Evolutionary conservation across 2,797 vertebrate genomes (phyloP).

Genomic region (Meda fulgida): DNA sequence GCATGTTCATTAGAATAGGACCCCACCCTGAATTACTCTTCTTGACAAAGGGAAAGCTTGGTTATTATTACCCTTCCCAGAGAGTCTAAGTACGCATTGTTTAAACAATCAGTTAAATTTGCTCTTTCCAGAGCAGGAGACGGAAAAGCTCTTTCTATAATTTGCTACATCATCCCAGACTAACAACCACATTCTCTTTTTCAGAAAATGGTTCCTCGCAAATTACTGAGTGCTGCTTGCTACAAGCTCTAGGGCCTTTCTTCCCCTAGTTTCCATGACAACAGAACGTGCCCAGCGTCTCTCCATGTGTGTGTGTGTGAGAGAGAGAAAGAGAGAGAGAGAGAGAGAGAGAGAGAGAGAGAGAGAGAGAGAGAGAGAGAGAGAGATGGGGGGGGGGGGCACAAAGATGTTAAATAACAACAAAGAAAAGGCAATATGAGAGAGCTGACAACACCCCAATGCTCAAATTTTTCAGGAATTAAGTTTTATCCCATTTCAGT

Average conservation of each 20-base stretch:
- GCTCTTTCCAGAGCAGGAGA: conserved; percentile 10
- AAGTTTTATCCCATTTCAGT: conserved; percentile 9
- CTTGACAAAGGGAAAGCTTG: conserved; percentile 9
- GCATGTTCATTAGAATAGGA: conserved; percentile 17
- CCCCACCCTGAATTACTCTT: conserved; percentile 37
- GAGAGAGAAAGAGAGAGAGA: conserved; percentile 65
- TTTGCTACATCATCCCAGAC: conserved; percentile 55
- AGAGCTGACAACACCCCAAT: conserved; percentile 40
- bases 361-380: neutral
- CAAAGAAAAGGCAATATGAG: neutral
- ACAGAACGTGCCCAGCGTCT: conserved; percentile 75
- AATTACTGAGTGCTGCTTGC: conserved; percentile 77
- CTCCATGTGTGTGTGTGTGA: conserved; percentile 44
- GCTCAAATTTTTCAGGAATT: conserved; percentile 8
- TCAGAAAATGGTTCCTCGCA: conserved; percentile 77
- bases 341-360: neutral
- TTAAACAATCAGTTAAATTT: conserved; percentile 19
- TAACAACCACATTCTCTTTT: conserved; percentile 64
- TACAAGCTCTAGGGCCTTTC: conserved; percentile 76
- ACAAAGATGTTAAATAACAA: conserved; percentile 28
- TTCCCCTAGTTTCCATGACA: conserved; percentile 84
- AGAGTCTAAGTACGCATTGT: neutral
- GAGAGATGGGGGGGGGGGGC: neutral
- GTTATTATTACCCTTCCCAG: neutral
- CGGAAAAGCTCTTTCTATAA: conserved; percentile 5